Evolutionary conservation across 2,113 vertebrate genomes (phyloP).

Genomic region (Leuciscus idus): DNA sequence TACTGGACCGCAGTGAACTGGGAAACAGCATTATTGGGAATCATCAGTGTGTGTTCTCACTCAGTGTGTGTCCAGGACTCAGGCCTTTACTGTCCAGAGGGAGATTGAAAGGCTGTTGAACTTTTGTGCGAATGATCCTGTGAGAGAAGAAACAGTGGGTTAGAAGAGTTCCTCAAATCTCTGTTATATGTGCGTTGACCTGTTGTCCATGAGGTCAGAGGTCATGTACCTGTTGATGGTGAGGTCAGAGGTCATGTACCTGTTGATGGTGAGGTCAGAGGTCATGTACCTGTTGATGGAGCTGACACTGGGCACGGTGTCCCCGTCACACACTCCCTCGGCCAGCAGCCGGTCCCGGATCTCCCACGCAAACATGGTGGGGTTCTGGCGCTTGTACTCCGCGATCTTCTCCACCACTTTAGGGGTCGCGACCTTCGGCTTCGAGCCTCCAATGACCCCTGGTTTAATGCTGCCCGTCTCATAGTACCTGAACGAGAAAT

Average conservation of each 20-base stretch:
- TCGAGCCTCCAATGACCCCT: slow-evolving; percentile 88
- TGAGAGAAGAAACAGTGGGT: slow-evolving; percentile 14
- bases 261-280: slow-evolving; percentile 78
- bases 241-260: slow-evolving; percentile 66
- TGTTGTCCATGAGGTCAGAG: too few relatives aligned
- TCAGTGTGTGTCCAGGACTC: slow-evolving; percentile 86
- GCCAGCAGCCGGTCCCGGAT: slow-evolving; percentile 87
- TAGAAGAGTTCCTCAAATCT: background rate
- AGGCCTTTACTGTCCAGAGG: slow-evolving; percentile 86
- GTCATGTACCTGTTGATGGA: slow-evolving; percentile 86
- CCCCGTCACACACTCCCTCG: slow-evolving; percentile 85
- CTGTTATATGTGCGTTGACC: too few relatives aligned
- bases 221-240: background rate
- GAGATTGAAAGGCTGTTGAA: slow-evolving; percentile 90
- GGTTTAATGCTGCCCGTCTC: slow-evolving; percentile 91
- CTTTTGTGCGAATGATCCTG: slow-evolving; percentile 92
- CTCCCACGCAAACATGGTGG: slow-evolving; percentile 94
- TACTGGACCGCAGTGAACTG: background rate
- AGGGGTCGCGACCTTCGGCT: slow-evolving; percentile 90
- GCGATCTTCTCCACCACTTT: slow-evolving; percentile 92
- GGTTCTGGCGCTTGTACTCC: slow-evolving; percentile 90
- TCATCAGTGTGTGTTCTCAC: slow-evolving; percentile 71
- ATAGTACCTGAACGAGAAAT: slow-evolving; percentile 77
- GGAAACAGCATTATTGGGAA: background rate
- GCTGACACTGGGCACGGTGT: slow-evolving; percentile 91